phyloP scores from a whole-genome alignment of 2,113 vertebrate species.

The Heterotis niloticus region DNA sequence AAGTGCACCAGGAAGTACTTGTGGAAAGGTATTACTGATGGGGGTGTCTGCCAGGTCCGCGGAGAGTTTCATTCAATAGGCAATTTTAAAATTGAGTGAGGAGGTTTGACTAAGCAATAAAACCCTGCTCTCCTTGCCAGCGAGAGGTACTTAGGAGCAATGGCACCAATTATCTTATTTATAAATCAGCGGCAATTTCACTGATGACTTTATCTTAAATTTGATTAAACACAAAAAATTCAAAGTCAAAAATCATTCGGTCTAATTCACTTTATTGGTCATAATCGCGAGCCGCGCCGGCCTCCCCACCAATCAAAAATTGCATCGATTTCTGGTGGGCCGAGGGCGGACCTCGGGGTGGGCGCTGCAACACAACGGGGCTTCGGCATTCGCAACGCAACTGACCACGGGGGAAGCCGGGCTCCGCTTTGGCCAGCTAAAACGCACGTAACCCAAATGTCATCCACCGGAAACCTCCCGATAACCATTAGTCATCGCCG shows the following conservation, averaged over 20 bases:
- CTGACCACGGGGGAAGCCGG: background rate
- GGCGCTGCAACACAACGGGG: slow-evolving; percentile 29
- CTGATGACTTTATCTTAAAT: slow-evolving; percentile 85
- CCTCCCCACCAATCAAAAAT: slow-evolving; percentile 52
- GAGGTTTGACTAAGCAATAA: slow-evolving; percentile 96
- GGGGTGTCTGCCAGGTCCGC: slow-evolving; percentile 74
- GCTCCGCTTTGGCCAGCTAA: slow-evolving; percentile 18
- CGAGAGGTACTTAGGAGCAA: slow-evolving; percentile 83
- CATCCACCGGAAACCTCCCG: background rate
- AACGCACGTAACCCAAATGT: slow-evolving; percentile 9
- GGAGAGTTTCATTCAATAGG: slow-evolving; percentile 86
- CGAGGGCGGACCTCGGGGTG: slow-evolving; percentile 54
- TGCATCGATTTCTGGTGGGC: slow-evolving; percentile 47
- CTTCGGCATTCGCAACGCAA: slow-evolving; percentile 27
- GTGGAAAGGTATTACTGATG: slow-evolving; percentile 79
- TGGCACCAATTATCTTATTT: slow-evolving; percentile 93
- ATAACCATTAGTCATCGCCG: background rate
- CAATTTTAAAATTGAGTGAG: slow-evolving; percentile 98
- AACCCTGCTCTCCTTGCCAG: slow-evolving; percentile 74
- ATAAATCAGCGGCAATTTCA: slow-evolving; percentile 90
- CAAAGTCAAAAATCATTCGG: slow-evolving; percentile 74
- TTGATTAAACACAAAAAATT: slow-evolving; percentile 80
- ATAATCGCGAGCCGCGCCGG: slow-evolving; percentile 59
- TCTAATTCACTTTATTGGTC: slow-evolving; percentile 76
- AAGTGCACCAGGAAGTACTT: slow-evolving; percentile 69